phyloP scores from a whole-genome alignment of 1,140 invertebrate genomes.

The Meloidogyne floridensis region DNA sequence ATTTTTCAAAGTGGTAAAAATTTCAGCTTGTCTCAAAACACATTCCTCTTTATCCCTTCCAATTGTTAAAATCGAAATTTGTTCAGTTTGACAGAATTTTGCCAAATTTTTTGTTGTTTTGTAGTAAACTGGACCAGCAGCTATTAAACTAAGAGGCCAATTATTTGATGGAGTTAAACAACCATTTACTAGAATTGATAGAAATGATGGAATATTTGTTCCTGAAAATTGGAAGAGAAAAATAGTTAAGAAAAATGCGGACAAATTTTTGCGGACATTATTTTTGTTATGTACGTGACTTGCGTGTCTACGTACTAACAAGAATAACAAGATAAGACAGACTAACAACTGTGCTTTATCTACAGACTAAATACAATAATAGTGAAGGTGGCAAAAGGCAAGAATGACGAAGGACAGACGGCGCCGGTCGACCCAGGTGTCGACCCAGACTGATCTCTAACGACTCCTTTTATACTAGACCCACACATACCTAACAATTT shows the following conservation, averaged over 20 bases:
- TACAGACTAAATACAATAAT: no score
- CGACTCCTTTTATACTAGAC: no score
- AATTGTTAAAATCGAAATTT: not conserved
- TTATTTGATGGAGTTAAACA: not conserved
- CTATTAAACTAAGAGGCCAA: conserved; percentile 6
- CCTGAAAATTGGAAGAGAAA: not conserved
- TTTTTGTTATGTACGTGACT: no score
- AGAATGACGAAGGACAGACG: no score
- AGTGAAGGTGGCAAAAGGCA: no score
- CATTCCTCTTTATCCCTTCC: not conserved
- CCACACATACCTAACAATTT: no score
- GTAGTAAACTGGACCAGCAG: not conserved
- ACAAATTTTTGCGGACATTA: not conserved
- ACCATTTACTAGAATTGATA: not conserved
- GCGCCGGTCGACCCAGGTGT: no score
- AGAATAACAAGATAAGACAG: no score
- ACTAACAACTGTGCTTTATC: no score
- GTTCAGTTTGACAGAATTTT: not conserved
- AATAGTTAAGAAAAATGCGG: not conserved
- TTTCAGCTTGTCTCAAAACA: not conserved
- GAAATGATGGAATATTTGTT: not conserved
- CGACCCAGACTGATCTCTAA: no score
- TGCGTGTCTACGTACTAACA: no score
- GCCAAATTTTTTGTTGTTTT: not conserved
- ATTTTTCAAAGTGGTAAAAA: not conserved